Percentiles rank a stretch among this genome's conserved stretches.
phyloP scores from a whole-genome alignment of 2,888 invertebrate genomes.

The Cheilosia vulpina region DNA sequence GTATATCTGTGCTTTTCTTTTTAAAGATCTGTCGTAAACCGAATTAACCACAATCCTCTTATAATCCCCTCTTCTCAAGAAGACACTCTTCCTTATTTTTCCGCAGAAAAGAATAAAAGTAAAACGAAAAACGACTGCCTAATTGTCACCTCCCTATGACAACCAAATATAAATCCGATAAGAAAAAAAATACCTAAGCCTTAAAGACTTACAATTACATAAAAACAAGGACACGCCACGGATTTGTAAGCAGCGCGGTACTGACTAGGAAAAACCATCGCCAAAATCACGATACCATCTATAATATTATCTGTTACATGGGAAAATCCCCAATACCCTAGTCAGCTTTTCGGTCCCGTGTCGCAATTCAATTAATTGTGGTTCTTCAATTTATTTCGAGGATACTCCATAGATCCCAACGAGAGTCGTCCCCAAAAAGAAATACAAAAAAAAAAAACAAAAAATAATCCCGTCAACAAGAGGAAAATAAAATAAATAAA shows the following conservation, averaged over 20 bases:
- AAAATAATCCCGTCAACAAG: not conserved
- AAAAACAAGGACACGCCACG: slow-evolving; percentile 19
- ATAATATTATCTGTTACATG: slow-evolving; percentile 27
- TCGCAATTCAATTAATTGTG: slow-evolving; percentile 62
- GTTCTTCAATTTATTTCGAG: slow-evolving; percentile 54
- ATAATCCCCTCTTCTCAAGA: not conserved
- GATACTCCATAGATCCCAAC: slow-evolving; percentile 47
- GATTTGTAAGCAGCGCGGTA: slow-evolving; percentile 15
- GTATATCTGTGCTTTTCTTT: too few species aligned
- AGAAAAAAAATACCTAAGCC: not conserved
- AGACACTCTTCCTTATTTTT: not conserved
- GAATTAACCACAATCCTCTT: too few species aligned
- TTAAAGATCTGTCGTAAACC: too few species aligned
- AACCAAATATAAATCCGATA: slow-evolving; percentile 31
- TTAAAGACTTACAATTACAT: slow-evolving; percentile 11
- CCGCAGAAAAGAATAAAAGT: not conserved
- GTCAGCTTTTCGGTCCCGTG: slow-evolving; percentile 19
- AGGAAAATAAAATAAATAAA: slow-evolving; percentile 5
- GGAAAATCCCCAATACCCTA: not conserved
- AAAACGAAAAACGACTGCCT: slow-evolving; percentile 9
- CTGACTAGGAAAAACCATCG: not conserved
- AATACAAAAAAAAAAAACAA: slow-evolving; percentile 14
- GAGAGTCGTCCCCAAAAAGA: slow-evolving; percentile 6
- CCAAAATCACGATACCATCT: slow-evolving; percentile 31
- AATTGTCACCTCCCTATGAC: slow-evolving; percentile 43